These are phyloP conservation scores for Caenorhabditis tropicalis DNA, from an alignment of 1,140 invertebrate genomes.

Conservation along the genomic window DNA sequence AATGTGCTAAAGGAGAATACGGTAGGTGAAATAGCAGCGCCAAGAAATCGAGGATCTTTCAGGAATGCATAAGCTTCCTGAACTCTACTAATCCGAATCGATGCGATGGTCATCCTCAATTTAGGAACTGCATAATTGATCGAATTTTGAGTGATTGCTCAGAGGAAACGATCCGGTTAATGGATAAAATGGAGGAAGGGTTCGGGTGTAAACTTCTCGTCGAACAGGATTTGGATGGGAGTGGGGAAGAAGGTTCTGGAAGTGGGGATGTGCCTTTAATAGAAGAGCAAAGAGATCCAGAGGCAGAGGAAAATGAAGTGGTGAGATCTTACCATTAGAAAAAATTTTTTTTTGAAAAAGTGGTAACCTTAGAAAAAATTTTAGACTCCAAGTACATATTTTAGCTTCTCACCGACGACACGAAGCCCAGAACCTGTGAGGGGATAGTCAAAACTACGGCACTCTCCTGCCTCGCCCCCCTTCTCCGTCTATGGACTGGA, in stretches of 20 bases:
- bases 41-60: background rate
- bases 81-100: constrained; percentile 25
- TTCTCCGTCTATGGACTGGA: constrained; percentile 33
- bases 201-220: background rate
- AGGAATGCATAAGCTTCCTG: background rate
- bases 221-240: background rate
- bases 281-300: background rate
- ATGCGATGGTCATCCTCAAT: constrained; percentile 23
- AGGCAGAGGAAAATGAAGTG: background rate
- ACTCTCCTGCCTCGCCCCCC: background rate
- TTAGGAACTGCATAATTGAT: background rate
- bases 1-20: constrained; percentile 10
- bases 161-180: background rate
- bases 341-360: no score
- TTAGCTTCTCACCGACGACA: background rate
- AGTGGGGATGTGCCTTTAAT: background rate
- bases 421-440: background rate
- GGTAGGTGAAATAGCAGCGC: background rate
- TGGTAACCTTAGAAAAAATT: no score
- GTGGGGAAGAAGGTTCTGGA: constrained; percentile 18
- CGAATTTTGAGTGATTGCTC: background rate
- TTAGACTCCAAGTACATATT: no score
- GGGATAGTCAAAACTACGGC: background rate
- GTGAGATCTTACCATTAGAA: no score
- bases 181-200: background rate